Percentiles rank a stretch among this genome's conserved stretches.
These are phyloP conservation scores for Silurus lanzhouensis DNA, from an alignment of 2,797 vertebrate species.

Conservation along the genomic window DNA sequence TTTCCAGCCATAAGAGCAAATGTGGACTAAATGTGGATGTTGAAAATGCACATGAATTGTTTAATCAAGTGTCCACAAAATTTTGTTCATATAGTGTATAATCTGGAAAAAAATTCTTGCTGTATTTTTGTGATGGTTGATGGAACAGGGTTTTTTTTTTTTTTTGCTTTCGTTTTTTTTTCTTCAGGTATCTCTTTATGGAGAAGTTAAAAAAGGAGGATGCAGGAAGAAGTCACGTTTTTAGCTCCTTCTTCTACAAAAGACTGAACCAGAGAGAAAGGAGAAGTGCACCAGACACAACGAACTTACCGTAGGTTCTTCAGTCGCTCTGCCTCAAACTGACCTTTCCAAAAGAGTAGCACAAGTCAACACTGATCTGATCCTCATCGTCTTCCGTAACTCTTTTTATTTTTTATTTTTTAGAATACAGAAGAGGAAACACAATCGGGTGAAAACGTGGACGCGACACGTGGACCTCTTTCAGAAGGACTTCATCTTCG, in stretches of 20 bases:
- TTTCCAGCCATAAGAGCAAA: too few species aligned
- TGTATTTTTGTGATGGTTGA: too few species aligned
- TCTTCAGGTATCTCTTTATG: conserved; percentile 89
- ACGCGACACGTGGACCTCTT: conserved; percentile 97
- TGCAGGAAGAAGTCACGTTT: conserved; percentile 91
- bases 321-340: background rate
- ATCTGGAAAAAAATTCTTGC: too few species aligned
- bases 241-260: conserved; percentile 99
- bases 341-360: background rate
- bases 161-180: background rate
- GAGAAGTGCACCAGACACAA: conserved; percentile 80
- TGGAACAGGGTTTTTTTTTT: background rate
- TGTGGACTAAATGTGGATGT: too few species aligned
- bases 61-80: too few species aligned
- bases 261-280: conserved; percentile 95
- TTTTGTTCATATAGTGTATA: too few species aligned
- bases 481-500: conserved; percentile 98
- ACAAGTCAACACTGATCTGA: background rate
- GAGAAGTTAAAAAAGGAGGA: conserved; percentile 93
- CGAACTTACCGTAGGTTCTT: conserved; percentile 87
- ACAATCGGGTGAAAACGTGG: conserved; percentile 97
- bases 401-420: background rate
- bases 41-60: too few species aligned
- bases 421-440: conserved; percentile 93
- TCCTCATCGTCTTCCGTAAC: background rate